Base-by-base conservation (phyloP, 2,113 vertebrate species). In the Dipodomys spectabilis region DNA sequence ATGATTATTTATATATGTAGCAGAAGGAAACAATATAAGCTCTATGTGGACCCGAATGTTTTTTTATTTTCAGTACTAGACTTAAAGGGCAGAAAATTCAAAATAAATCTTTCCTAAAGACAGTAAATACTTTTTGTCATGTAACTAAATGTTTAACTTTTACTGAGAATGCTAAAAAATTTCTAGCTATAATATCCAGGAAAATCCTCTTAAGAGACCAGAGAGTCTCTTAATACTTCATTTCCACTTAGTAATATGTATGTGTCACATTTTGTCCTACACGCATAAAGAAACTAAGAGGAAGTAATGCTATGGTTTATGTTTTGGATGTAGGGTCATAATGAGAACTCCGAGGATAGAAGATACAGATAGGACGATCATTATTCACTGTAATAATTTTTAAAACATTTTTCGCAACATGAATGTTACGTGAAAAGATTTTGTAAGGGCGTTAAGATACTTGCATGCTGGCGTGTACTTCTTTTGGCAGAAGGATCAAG, bases 101-200 rank as follows among this genome's bases (percentile, higher is more conserved):
- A 67, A 67, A 67, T 28, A 67, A 65, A 65, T 65, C 64, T 25
- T 64, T 64, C 62, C 23, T 64, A 64, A 64, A 64, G 23, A 64
- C 12, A 57, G 53, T 57, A 57, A 11, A 57, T 7, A 20, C 20
- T 77, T 60, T 86, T 53, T 62, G 57, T 72, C n/a, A 67, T 67
- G 23, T 74, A 53, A 72, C n/a, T 73, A 16, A 72, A 78, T 67
- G 27, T 82, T 93, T 69, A 75, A 45, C 75, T 86, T 86, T 86
- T 86, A 68, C 28, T 71, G 77, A 25, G 25, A 87, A 64, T 77
- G 35, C 22, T 60, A 60, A 60, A 86, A n/a, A 4, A 4, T 75
- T 82, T 75, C 35, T 90, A 71, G 30, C 15, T 23, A 25, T 62
- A 62, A 62, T 39, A 6, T 39, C 39, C 39, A 39, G 39, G 49